These are phyloP conservation scores for Gallinago jamesoni DNA, from an alignment of 2,113 vertebrate genomes.

Conservation along the genomic window DNA sequence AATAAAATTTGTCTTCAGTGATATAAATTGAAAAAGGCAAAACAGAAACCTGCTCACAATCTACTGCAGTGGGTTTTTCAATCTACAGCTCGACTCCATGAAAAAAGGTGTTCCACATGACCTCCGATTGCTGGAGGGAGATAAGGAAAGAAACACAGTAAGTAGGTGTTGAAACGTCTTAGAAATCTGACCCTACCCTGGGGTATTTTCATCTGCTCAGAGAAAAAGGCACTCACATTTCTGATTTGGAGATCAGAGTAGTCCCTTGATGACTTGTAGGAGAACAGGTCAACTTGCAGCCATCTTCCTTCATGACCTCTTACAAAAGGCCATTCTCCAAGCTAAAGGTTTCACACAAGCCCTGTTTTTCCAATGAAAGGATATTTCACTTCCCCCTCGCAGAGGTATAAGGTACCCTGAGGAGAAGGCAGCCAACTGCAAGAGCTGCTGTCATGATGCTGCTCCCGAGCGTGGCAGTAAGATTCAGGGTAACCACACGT, in stretches of 20 bases:
- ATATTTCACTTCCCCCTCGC: not conserved
- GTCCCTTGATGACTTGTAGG: not conserved
- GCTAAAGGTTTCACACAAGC: not conserved
- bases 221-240: not conserved
- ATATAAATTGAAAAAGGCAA: slow-evolving; percentile 40
- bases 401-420: not conserved
- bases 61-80: not conserved
- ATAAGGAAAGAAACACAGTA: not conserved
- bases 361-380: not conserved
- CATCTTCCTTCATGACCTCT: not conserved
- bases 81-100: not conserved
- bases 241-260: not conserved
- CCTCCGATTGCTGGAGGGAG: not conserved
- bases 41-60: slow-evolving; percentile 14
- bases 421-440: not conserved
- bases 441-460: not conserved
- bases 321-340: not conserved
- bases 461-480: not conserved
- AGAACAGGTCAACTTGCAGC: not conserved
- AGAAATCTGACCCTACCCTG: not conserved
- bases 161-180: slow-evolving; percentile 16
- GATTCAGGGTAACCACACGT: not conserved
- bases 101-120: not conserved
- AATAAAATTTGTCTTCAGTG: slow-evolving; percentile 43
- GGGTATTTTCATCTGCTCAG: not conserved